Percentiles rank a stretch among this genome's conserved stretches.
Evolutionary conservation across 2,113 vertebrate species (phyloP).

Genomic region (Panurus biarmicus): DNA sequence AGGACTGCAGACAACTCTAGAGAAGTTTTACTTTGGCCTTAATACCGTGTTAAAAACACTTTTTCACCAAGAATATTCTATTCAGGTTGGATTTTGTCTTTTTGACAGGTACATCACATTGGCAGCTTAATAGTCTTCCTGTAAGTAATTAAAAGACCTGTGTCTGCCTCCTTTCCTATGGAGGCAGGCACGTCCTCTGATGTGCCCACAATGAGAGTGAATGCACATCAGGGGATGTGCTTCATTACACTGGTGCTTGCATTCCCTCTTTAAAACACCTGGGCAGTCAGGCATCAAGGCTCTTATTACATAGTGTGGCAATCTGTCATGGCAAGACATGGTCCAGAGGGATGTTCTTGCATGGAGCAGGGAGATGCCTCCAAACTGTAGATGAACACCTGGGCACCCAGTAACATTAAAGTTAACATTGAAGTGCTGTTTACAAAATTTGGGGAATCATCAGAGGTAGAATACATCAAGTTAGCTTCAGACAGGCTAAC

Average conservation of each 20-base stretch:
- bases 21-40: neutral
- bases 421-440: neutral
- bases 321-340: neutral
- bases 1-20: neutral
- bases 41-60: neutral
- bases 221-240: accelerated
- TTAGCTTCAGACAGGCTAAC: neutral
- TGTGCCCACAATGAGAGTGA: neutral
- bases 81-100: neutral
- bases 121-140: neutral
- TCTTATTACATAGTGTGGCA: neutral
- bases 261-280: neutral
- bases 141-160: neutral
- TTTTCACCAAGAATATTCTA: neutral
- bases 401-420: neutral
- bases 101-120: neutral
- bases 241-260: neutral
- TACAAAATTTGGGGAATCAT: neutral
- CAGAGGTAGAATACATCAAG: neutral
- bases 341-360: neutral
- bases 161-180: neutral
- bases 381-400: neutral
- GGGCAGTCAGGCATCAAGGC: neutral
- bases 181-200: too few relatives aligned
- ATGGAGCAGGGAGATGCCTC: neutral